These are phyloP conservation scores for Passer montanus DNA, from an alignment of 2,113 vertebrate genomes.

Conservation along the genomic window DNA sequence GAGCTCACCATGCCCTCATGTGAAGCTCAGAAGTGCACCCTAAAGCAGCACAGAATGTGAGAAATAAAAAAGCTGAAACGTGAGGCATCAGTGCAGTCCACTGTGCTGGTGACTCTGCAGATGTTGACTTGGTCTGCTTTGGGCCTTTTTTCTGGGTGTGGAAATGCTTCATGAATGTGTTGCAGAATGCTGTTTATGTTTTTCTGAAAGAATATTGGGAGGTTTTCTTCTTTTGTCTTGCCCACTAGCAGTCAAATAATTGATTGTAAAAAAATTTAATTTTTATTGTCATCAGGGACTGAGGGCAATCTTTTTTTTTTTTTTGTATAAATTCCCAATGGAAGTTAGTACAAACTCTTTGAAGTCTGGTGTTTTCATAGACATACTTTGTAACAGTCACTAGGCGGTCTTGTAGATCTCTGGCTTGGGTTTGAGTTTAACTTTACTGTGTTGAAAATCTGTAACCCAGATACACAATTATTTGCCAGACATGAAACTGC, in stretches of 20 bases:
- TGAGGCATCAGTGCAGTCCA: background rate
- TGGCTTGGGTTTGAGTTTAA: background rate
- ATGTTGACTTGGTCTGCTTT: background rate
- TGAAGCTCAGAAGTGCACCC: background rate
- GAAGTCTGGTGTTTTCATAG: background rate
- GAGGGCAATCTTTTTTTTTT: background rate
- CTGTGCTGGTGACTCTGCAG: background rate
- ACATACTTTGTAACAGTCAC: background rate
- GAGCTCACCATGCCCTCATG: background rate
- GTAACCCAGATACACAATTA: background rate
- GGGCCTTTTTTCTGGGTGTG: background rate
- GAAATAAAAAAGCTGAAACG: background rate
- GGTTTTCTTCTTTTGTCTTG: background rate
- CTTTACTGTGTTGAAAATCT: background rate
- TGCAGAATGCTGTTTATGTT: background rate
- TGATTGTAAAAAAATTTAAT: background rate
- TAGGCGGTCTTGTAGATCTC: background rate
- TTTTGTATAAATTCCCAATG: background rate
- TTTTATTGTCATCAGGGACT: background rate
- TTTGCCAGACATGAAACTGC: background rate
- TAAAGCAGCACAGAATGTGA: background rate
- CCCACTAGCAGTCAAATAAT: background rate
- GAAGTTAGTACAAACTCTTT: background rate
- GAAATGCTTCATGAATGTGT: background rate
- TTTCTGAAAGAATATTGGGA: background rate